Evolutionary conservation across 2,888 invertebrate genomes (phyloP), one percentile per base, ranked within the genome.

Genomic region (Pardosa pseudoannulata): DNA sequence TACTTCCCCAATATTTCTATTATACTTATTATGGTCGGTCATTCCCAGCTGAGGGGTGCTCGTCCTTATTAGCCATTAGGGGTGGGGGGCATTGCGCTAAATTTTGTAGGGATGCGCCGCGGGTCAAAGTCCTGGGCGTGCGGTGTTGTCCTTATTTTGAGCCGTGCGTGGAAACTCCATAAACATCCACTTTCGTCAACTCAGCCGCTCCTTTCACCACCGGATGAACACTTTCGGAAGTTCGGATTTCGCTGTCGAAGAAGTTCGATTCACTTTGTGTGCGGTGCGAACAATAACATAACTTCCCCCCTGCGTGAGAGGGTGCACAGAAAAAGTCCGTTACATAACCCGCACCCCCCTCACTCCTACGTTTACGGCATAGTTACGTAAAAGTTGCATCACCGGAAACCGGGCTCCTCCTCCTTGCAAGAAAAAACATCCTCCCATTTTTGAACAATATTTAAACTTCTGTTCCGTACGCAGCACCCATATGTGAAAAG

Each of bases 281-380:
- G 56, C 5, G 19, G 23, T 23, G 1, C 56, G 56, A 56, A 56
- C 56, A 56, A 56, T 56, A 23, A 23, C 23, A 5, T 5, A 23
- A 2, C 19, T 23, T 23, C 23, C 56, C 56, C 23, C 56, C 23
- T 23, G 13, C n/a, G n/a, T 7, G 5, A 46, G 41, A 46, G 41
- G 56, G 56, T 56, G 56, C 56, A 56, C 56, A 73, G 70, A 16
- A 76, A 83, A 78, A 39, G 73, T 73, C 83, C 83, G 83, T 85
- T 85, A 85, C 64, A 68, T 23, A 73, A 74, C 50, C 81, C 81
- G 81, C 81, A 74, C 81, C 81, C 56, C 67, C 73, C 56, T 85
- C 83, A 85, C 83, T 85, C 83, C 83, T 85, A 85, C 83, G 32
- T 85, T 85, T 85, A 78, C 72, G 67, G 71, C 74, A 65, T 62